Base-by-base conservation (phyloP, 2,113 vertebrate species). In the Cromileptes altivelis region DNA sequence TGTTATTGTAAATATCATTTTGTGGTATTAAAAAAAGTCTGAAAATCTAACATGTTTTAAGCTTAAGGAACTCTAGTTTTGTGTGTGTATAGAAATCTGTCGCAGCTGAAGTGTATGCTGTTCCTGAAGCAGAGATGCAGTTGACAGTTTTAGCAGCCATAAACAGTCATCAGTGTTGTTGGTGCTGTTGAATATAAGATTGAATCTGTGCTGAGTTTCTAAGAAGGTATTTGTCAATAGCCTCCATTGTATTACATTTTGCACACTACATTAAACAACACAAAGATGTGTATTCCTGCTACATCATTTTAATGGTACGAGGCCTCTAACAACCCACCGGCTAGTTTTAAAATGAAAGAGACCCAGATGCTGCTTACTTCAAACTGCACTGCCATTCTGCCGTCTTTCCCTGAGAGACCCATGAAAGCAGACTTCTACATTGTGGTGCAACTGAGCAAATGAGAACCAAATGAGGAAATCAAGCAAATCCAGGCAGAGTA, bases 401-500 rank as follows among this genome's bases (percentile, higher is more conserved):
- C 58, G 30, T 64, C 64, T 80, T 74, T 65, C 56, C 84, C 72
- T 64, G 2, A 80, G 85, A 91, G 85, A 81, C 74, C 58, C 17
- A 57, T 62, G 70, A 80, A 76, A 61, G 75, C 75, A 67, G 78
- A 80, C 67, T 70, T 80, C 65, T 85, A 52, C 65, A 69, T 77
- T 50, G 65, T 85, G 77, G 71, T 79, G 71, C 78, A 69, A 71
- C 70, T n/a, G 27, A 89, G 85, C 79, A 93, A 91, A 91, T 85
- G 82, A 83, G 62, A 92, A 91, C 86, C 86, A 91, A 90, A 91
- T 89, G 81, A 90, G 88, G 76, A 86, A 91, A 90, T 89, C 60
- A 76, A 83, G 78, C 56, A 76, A 84, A 76, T 73, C 74, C 83
- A 84, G 67, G 67, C 83, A 84, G 63, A 85, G 30, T 60, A 89